Conservation (phyloP, 92 coral and sea anemone species). For the Ricordea florida region DNA sequence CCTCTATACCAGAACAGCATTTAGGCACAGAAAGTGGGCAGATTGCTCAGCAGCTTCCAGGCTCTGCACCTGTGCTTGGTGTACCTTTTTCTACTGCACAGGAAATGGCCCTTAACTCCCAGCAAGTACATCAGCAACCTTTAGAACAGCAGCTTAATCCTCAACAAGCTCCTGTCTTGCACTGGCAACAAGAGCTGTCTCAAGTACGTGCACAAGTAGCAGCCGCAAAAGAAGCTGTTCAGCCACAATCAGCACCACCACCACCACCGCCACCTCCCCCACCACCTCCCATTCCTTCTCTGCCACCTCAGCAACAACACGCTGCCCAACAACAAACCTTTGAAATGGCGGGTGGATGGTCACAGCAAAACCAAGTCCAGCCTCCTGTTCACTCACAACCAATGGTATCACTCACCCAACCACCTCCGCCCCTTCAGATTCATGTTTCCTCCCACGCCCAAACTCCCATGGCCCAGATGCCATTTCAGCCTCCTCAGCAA, state of each 20-base stretch:
- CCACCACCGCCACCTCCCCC: constrained; percentile 11
- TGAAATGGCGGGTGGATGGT: constrained; percentile 22
- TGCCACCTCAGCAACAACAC: constrained; percentile 17
- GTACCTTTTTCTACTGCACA: constrained; percentile 11
- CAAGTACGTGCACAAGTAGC: constrained; percentile 50
- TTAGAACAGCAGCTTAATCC: constrained; percentile 31
- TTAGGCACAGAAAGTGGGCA: constrained; percentile 1
- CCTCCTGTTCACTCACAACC: constrained; percentile 36
- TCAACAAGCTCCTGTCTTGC: constrained; percentile 33
- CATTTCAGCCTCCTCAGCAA: constrained; percentile 54
- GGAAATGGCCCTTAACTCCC: not conserved
- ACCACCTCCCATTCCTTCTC: constrained; percentile 19
- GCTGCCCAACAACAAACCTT: constrained; percentile 23
- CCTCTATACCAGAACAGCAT: constrained; percentile 20
- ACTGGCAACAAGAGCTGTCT: constrained; percentile 41
- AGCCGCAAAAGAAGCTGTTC: constrained; percentile 13
- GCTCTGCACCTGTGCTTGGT: constrained; percentile 6
- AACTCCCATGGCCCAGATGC: constrained; percentile 37
- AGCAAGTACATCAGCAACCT: constrained; percentile 23
- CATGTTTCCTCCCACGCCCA: not conserved
- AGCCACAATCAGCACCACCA: not conserved
- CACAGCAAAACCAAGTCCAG: constrained; percentile 42
- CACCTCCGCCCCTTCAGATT: constrained; percentile 7
- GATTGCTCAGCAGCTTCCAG: constrained; percentile 2
- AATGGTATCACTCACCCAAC: constrained; percentile 15